Conservation (phyloP, 1,140 invertebrate genomes). For the Lithobius niger region DNA sequence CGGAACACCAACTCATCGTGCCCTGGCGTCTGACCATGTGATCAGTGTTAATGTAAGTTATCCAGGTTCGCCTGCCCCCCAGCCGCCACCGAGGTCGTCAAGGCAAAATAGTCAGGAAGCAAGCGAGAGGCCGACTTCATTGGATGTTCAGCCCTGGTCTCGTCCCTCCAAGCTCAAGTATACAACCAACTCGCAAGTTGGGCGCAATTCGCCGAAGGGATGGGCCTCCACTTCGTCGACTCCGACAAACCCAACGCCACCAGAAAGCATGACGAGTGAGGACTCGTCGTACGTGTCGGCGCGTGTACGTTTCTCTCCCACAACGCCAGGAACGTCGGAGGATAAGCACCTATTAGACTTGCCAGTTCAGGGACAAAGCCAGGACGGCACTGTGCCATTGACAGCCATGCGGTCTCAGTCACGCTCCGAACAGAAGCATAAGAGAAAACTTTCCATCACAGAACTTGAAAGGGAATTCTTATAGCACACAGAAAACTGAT, state of each 20-base stretch:
- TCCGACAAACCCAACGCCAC: conserved; percentile 68
- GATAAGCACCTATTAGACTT: conserved; percentile 42
- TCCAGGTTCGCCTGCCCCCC: conserved; percentile 25
- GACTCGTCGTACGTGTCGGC: conserved; percentile 72
- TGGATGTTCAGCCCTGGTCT: conserved; percentile 8
- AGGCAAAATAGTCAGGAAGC: conserved; percentile 11
- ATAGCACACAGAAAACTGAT: neutral
- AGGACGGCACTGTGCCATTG: conserved; percentile 47
- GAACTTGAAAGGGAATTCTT: conserved; percentile 11
- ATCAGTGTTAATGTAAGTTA: conserved; percentile 15
- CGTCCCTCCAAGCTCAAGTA: conserved; percentile 6
- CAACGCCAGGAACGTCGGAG: conserved; percentile 31
- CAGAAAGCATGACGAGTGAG: conserved; percentile 66
- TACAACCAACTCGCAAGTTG: conserved; percentile 3
- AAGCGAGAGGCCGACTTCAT: conserved; percentile 8
- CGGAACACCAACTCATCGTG: conserved; percentile 21
- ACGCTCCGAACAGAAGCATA: conserved; percentile 1
- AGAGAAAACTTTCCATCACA: neutral
- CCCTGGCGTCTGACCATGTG: conserved; percentile 11
- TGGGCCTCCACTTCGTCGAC: conserved; percentile 44
- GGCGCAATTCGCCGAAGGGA: conserved; percentile 22
- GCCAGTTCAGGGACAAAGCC: conserved; percentile 46
- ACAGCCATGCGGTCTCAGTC: conserved; percentile 28
- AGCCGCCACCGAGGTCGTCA: conserved; percentile 13
- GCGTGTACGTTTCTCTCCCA: conserved; percentile 64